These are phyloP conservation scores for Dysmachus trigonus DNA, from an alignment of 2,888 invertebrate genomes.

Conservation along the genomic window DNA sequence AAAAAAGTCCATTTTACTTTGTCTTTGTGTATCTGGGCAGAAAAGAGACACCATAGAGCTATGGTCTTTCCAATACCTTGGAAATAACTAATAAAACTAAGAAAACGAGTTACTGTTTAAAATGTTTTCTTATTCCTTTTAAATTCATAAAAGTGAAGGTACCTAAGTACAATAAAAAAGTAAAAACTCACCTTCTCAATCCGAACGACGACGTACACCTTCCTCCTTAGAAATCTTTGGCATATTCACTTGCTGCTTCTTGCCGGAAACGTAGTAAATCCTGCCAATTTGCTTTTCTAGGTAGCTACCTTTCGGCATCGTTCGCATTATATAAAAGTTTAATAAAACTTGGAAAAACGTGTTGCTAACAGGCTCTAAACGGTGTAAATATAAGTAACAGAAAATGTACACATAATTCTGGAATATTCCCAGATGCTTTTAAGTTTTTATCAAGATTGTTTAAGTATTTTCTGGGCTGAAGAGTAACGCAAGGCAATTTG, in stretches of 20 bases:
- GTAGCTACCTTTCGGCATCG: not conserved
- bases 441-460: not conserved
- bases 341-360: not conserved
- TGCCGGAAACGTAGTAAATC: not conserved
- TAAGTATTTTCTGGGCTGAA: not conserved
- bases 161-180: not conserved
- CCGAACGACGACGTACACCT: not conserved
- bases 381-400: not conserved
- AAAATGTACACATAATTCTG: not conserved
- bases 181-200: not conserved
- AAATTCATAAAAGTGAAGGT: not conserved
- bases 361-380: not conserved
- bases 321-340: not conserved
- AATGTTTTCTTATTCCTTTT: not conserved
- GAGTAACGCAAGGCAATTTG: not conserved
- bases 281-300: not conserved
- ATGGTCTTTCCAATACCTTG: not conserved
- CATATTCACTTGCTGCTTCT: not conserved
- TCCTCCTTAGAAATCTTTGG: not conserved
- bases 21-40: not conserved
- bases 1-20: not conserved
- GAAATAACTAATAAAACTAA: not conserved
- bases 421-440: not conserved
- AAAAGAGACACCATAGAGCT: not conserved
- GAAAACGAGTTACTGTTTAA: not conserved